These are phyloP conservation scores for Serripes groenlandicus DNA, from an alignment of 2,888 invertebrate species.

Conservation along the genomic window DNA sequence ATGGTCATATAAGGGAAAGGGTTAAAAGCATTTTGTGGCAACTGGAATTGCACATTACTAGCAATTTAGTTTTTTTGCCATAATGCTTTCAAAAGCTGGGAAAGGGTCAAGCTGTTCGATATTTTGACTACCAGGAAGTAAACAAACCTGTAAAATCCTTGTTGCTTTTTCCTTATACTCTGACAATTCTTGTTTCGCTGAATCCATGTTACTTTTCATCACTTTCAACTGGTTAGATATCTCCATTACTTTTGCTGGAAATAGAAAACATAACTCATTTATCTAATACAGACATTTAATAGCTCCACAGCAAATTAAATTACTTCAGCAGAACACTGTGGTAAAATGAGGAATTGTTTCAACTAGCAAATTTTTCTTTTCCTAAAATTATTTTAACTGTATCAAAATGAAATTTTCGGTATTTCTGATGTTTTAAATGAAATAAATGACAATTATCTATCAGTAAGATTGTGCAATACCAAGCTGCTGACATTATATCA, in stretches of 20 bases:
- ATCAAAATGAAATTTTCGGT: too few species aligned
- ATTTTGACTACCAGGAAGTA: background rate
- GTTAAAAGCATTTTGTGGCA: too few species aligned
- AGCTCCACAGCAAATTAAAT: too few species aligned
- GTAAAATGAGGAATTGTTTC: background rate
- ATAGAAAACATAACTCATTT: background rate
- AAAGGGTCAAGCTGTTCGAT: too few species aligned
- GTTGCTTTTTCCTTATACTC: constrained; percentile 93
- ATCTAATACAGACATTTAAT: background rate
- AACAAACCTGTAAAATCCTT: constrained; percentile 90
- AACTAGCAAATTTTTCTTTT: background rate
- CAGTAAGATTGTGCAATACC: too few species aligned
- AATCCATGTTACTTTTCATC: constrained; percentile 85
- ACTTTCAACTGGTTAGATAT: constrained; percentile 85
- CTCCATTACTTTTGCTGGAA: constrained; percentile 78
- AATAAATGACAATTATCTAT: too few species aligned
- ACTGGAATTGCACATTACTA: too few species aligned
- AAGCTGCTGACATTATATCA: too few species aligned
- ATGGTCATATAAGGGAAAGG: too few species aligned
- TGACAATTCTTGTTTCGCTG: constrained; percentile 89
- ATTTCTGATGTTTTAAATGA: too few species aligned
- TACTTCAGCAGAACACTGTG: background rate
- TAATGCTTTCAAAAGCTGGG: too few species aligned
- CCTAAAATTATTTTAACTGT: background rate
- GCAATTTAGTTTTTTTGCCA: too few species aligned